Percentiles rank a stretch among this genome's conserved stretches.
Conservation (phyloP, 1,140 invertebrate genomes). For the Heliconius hermathena region DNA sequence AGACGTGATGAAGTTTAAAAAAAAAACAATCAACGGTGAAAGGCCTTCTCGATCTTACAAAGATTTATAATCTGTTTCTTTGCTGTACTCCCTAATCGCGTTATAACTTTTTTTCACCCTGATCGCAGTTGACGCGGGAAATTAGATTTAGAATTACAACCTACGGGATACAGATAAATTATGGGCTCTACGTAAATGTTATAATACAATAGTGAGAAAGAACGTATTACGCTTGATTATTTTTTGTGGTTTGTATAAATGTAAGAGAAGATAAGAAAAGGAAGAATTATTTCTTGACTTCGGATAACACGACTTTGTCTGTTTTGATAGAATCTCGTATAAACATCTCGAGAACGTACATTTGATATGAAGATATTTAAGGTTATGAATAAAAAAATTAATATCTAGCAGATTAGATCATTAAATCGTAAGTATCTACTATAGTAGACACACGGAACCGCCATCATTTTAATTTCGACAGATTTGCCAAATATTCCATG, state of each 20-base stretch:
- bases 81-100: constrained; percentile 36
- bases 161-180: constrained; percentile 1
- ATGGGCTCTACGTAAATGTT: neutral
- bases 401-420: too few species aligned
- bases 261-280: neutral
- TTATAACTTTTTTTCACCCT: constrained; percentile 36
- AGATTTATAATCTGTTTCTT: constrained; percentile 43
- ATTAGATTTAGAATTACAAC: constrained; percentile 24
- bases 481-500: neutral
- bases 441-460: too few species aligned
- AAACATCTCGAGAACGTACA: too few species aligned
- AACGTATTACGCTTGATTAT: neutral
- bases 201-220: neutral
- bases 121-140: constrained; percentile 30
- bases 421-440: too few species aligned
- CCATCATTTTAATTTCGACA: too few species aligned
- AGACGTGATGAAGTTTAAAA: constrained; percentile 34
- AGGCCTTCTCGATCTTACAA: constrained; percentile 35
- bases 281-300: too few species aligned
- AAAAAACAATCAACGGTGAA: constrained; percentile 36
- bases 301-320: too few species aligned
- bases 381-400: too few species aligned
- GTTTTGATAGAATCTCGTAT: too few species aligned
- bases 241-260: neutral
- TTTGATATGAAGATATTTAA: too few species aligned